A percentile compares a stretch with the other conserved stretches of the same genome.
Evolutionary conservation across 2,797 vertebrate species (phyloP).

Genomic region (Coreius guichenoti): DNA sequence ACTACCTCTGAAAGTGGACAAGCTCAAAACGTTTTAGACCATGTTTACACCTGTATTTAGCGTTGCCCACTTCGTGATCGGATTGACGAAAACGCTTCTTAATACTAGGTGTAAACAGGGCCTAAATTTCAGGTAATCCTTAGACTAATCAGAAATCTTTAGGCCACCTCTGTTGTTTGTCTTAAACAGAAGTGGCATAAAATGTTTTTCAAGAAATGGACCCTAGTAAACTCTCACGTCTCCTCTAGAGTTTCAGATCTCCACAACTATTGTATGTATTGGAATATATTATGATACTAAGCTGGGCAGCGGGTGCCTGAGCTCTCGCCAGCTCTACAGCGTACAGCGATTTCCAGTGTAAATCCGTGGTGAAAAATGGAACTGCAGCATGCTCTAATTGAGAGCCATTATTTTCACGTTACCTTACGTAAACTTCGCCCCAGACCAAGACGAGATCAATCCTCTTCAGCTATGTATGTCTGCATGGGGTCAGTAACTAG

Average conservation of each 20-base stretch:
- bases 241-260: background rate
- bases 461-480: too few species aligned
- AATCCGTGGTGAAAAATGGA: too few species aligned
- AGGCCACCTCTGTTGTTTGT: background rate
- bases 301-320: too few species aligned
- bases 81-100: background rate
- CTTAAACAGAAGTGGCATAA: background rate
- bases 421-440: too few species aligned
- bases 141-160: background rate
- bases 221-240: background rate
- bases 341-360: too few species aligned
- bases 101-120: background rate
- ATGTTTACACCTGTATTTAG: background rate
- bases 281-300: too few species aligned
- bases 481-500: too few species aligned
- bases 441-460: too few species aligned
- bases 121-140: background rate
- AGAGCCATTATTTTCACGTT: too few species aligned
- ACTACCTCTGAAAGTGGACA: background rate
- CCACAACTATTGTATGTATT: background rate
- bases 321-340: too few species aligned
- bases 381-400: too few species aligned
- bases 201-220: background rate
- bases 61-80: background rate
- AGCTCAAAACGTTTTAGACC: background rate